Base-by-base conservation (phyloP, 2,113 vertebrate genomes). In the Atherinomorus stipes region DNA sequence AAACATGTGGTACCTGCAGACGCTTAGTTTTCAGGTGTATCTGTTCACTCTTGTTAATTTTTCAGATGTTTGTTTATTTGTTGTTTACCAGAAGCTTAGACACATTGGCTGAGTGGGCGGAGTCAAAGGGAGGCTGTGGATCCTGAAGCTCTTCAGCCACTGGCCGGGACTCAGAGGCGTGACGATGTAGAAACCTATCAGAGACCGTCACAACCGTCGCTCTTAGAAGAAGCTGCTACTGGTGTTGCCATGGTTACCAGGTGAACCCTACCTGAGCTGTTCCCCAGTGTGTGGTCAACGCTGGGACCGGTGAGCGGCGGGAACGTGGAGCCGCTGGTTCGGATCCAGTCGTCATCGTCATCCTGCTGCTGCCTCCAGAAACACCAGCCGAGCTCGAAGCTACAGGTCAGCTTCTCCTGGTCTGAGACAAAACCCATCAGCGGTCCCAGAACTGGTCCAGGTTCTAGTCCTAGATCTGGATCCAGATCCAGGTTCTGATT, bases 1-100 rank as follows among this genome's bases (percentile, higher is more conserved):
- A 18, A 94, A 96, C 97, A 99, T 99, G 79, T 96, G 94, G 87
- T 97, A 99, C 97, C 98, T 99, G 64, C 6, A 56, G 26, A 44
- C 4, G 49, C 11, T 34, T 34, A 1, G 4, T 45, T 45, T 45
- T 44, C 38, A 42, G 38, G 42, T 44, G 4, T 44, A 16, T 44
- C 13, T 15, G 21, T 7, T n/a, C 1, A 22, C 8, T 8, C 31
- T 34, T 34, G 31, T 22, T 34, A 1, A 10, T 9, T 22, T 11
- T 34, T 51, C 44, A 19, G 16, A 19, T 58, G 52, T 64, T 47
- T 28, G 21, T 47, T 22, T 57, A 6, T 47, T 18, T 11, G 15
- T 53, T 67, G 44, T 87, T 71, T 94, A 99, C 98, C 98, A 99
- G 90, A 99, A 99, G 23, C 90, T 93, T 21, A 99, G 90, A 77